phyloP scores from a whole-genome alignment of 2,113 vertebrate species.

The Pituophis catenifer region DNA sequence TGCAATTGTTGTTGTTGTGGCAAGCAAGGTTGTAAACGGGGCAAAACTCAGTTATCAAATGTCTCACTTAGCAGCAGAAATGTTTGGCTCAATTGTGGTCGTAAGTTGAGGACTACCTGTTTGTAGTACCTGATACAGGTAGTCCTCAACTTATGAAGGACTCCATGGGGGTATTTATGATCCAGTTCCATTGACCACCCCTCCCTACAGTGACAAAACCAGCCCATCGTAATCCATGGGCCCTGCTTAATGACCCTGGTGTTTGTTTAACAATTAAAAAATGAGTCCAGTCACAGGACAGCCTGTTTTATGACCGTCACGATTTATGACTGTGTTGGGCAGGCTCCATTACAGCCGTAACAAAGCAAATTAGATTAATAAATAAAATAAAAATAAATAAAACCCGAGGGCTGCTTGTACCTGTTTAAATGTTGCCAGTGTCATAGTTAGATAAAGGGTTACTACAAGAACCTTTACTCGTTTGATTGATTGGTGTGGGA shows the following conservation, averaged over 20 bases:
- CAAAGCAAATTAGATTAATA: neutral
- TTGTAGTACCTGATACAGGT: too few species aligned
- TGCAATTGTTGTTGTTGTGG: too few species aligned
- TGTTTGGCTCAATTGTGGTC: neutral
- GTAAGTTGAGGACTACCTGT: too few species aligned
- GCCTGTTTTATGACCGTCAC: neutral
- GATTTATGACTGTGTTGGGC: neutral
- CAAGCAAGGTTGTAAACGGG: neutral
- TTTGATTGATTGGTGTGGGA: neutral
- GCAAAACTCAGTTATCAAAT: neutral
- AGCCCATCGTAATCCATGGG: neutral
- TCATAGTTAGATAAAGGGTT: neutral
- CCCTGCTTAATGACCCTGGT: neutral
- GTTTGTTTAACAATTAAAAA: neutral
- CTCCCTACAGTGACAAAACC: neutral
- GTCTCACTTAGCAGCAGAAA: neutral
- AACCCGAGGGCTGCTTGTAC: neutral
- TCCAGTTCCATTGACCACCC: neutral
- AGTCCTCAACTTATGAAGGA: neutral
- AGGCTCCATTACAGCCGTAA: neutral
- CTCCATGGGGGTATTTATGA: neutral
- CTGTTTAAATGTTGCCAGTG: neutral
- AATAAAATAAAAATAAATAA: neutral
- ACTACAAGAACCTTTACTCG: neutral
- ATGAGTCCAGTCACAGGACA: neutral